phyloP scores from a whole-genome alignment of 2,797 vertebrate species.

The Serranus cabrilla region DNA sequence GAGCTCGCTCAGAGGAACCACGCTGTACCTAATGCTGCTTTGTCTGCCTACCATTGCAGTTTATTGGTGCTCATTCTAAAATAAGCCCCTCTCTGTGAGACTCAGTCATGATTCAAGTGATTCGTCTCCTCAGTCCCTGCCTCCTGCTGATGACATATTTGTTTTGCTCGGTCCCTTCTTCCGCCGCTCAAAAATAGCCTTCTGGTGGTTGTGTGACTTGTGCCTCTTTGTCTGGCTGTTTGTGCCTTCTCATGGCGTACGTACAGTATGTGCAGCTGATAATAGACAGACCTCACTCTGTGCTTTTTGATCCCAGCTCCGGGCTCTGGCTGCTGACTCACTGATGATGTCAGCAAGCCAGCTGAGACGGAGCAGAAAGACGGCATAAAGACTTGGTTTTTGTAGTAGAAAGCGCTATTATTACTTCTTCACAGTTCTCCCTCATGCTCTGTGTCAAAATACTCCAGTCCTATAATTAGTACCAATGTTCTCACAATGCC shows the following conservation, averaged over 20 bases:
- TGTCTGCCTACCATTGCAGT: slow-evolving; percentile 14
- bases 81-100: slow-evolving; percentile 52
- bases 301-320: slow-evolving; percentile 61
- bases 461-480: slow-evolving; percentile 47
- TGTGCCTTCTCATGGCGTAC: slow-evolving; percentile 53
- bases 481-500: slow-evolving; percentile 24
- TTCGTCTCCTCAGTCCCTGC: slow-evolving; percentile 56
- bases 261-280: slow-evolving; percentile 68
- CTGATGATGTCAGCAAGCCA: slow-evolving; percentile 57
- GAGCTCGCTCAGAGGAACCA: slow-evolving; percentile 65
- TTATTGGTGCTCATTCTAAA: slow-evolving; percentile 44
- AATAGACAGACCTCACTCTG: slow-evolving; percentile 71
- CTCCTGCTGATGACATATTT: slow-evolving; percentile 76
- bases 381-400: slow-evolving; percentile 7
- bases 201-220: slow-evolving; percentile 69
- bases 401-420: slow-evolving; percentile 38
- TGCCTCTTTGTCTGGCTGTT: slow-evolving; percentile 66
- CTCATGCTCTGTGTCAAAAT: slow-evolving; percentile 33
- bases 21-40: slow-evolving; percentile 43
- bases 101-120: slow-evolving; percentile 56
- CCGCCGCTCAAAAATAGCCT: slow-evolving; percentile 69
- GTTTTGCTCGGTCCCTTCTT: slow-evolving; percentile 61
- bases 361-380: slow-evolving; percentile 24
- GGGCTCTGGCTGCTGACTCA: slow-evolving; percentile 64
- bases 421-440: slow-evolving; percentile 43